A percentile compares a stretch with the other conserved stretches of the same genome.
phyloP scores from a whole-genome alignment of 1,140 invertebrate genomes.

The Macrobrachium rosenbergii region DNA sequence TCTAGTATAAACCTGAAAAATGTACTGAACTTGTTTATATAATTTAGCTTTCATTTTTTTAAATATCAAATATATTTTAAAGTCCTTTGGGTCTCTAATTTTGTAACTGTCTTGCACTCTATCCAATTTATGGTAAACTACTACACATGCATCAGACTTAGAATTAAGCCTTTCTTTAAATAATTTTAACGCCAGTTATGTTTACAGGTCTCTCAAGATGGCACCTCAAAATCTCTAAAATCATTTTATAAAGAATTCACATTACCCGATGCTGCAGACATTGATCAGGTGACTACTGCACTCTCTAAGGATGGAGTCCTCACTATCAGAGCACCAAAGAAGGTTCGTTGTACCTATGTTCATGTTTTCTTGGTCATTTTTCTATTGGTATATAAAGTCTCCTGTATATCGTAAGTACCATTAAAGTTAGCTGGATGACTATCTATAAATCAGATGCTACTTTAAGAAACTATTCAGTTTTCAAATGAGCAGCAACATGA shows the following conservation, averaged over 20 bases:
- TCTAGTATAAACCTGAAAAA: no score
- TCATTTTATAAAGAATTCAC: constrained; percentile 73
- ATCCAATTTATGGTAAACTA: not conserved
- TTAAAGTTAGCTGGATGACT: no score
- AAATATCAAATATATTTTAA: no score
- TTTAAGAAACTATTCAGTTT: no score
- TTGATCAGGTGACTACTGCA: constrained; percentile 77
- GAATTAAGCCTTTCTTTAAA: no score
- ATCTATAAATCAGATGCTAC: no score
- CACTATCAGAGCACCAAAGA: constrained; percentile 74
- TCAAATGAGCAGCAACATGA: no score
- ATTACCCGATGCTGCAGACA: constrained; percentile 78
- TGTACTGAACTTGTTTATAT: no score
- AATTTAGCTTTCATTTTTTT: no score
- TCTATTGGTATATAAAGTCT: not conserved
- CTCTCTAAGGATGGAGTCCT: constrained; percentile 83
- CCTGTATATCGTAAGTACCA: no score
- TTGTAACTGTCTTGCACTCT: not conserved
- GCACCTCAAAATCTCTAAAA: constrained; percentile 81
- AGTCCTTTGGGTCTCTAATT: no score
- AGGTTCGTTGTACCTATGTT: constrained; percentile 32
- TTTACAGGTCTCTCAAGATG: constrained; percentile 78
- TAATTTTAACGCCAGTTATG: no score
- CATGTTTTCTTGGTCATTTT: not conserved
- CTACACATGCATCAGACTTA: not conserved